Evolutionary conservation across 1,140 invertebrate species (phyloP), one percentile per base, ranked within the genome.

Genomic region (Phthorimaea operculella): DNA sequence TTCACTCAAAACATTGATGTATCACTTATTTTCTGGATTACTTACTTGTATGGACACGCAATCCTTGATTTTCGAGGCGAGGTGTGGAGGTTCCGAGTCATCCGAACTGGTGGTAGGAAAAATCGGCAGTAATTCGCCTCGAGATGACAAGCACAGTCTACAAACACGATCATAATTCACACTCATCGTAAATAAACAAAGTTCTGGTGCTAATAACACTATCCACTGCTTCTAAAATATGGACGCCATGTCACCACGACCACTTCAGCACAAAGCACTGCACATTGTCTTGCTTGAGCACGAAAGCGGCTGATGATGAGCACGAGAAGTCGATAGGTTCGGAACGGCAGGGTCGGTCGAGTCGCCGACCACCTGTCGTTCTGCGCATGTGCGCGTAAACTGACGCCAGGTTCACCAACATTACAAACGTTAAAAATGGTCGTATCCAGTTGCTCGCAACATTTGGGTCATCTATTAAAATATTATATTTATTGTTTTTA

Each of bases 41-140:
- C 87, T 52, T 77, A 90, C 89, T 87, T 90, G 83, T 55, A 90
- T 87, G 51, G 88, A 87, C 60, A 90, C 82, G 64, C 88, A 90
- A 64, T 86, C 85, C 67, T 87, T 84, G 62, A 90, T 90, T 82
- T 89, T 89, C 34, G 76, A 83, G 44, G 84, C 87, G 54, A 90
- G 77, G 60, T 85, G 70, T 63, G 80, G 69, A 65, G 87, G 77
- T 66, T 87, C 82, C 57, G 86, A 81, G 68, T 87, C 87, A 65
- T 89, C 87, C 68, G 76, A 79, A 83, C 80, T 83, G 80, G 75
- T 83, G 80, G 75, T 83, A 82, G 77, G 76, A 80, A 86, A 86
- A 78, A 86, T 86, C 62, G 85, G 83, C 74, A 79, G 76, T 79
- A 84, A 85, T 83, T 86, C 85, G 72, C 83, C 76, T 69, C 79